These are phyloP conservation scores for Hylaeus volcanicus DNA, from an alignment of 1,140 invertebrate genomes.

Conservation along the genomic window DNA sequence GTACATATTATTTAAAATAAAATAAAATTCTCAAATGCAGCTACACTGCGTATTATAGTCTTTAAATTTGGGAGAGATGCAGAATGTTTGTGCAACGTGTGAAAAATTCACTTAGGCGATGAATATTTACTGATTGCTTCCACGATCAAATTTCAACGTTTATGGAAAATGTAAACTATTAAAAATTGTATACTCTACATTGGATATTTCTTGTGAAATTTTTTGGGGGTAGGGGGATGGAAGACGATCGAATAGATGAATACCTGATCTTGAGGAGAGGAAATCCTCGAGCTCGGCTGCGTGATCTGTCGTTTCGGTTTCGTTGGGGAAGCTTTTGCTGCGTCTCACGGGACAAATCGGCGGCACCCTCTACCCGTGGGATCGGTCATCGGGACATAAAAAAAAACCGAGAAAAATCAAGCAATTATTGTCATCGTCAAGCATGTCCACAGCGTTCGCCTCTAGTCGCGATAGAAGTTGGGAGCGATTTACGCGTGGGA, in stretches of 20 bases:
- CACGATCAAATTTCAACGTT: too few relatives aligned
- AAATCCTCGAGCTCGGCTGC: slow-evolving; percentile 71
- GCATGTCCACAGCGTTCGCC: neutral
- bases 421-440: slow-evolving; percentile 42
- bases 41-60: too few relatives aligned
- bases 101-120: too few relatives aligned
- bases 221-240: too few relatives aligned
- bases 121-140: too few relatives aligned
- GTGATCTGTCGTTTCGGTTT: slow-evolving; percentile 70
- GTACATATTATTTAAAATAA: too few relatives aligned
- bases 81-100: too few relatives aligned
- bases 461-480: neutral
- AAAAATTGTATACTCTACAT: too few relatives aligned
- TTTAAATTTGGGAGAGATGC: too few relatives aligned
- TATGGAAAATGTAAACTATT: too few relatives aligned
- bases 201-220: too few relatives aligned
- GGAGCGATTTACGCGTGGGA: neutral
- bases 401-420: slow-evolving; percentile 53
- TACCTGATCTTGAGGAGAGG: slow-evolving; percentile 73
- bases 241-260: neutral
- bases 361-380: slow-evolving; percentile 65
- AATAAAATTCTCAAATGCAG: too few relatives aligned
- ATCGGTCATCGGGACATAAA: slow-evolving; percentile 40
- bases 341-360: slow-evolving; percentile 73
- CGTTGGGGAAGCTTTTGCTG: slow-evolving; percentile 74